These are phyloP conservation scores for Entelurus aequoreus DNA, from an alignment of 2,113 vertebrate genomes.

Conservation along the genomic window DNA sequence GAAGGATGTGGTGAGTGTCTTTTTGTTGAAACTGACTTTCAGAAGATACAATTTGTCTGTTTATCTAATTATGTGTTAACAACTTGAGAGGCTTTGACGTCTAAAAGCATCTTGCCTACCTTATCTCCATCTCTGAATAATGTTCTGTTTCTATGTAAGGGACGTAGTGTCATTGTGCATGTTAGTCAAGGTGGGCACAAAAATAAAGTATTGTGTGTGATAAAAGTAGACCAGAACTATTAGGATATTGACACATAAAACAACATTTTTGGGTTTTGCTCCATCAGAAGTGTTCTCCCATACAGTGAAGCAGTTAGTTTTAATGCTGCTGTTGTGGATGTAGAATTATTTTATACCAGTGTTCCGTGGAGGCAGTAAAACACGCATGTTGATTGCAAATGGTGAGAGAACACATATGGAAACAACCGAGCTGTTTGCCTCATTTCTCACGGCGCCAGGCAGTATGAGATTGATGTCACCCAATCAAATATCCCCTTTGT, in stretches of 20 bases:
- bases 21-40: conserved; percentile 16
- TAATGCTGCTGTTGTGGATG: too few relatives aligned
- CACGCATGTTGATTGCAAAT: background rate
- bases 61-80: background rate
- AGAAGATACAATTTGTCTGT: conserved; percentile 7
- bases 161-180: conserved; percentile 27
- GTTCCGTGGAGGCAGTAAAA: too few relatives aligned
- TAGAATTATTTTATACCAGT: background rate
- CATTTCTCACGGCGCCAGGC: background rate
- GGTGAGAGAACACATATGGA: background rate
- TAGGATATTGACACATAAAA: background rate
- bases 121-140: background rate
- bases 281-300: background rate
- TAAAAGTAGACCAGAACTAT: conserved; percentile 12
- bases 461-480: background rate
- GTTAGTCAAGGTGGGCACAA: conserved; percentile 6
- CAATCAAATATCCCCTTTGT: background rate
- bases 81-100: background rate
- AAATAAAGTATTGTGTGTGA: conserved; percentile 8
- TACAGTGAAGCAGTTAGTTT: background rate
- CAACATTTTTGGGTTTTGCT: too few relatives aligned
- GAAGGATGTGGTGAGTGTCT: conserved; percentile 12
- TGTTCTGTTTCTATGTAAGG: background rate
- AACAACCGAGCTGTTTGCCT: background rate
- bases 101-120: background rate